Conservation (phyloP, 2,797 vertebrate genomes). For the Thunnus albacares region DNA sequence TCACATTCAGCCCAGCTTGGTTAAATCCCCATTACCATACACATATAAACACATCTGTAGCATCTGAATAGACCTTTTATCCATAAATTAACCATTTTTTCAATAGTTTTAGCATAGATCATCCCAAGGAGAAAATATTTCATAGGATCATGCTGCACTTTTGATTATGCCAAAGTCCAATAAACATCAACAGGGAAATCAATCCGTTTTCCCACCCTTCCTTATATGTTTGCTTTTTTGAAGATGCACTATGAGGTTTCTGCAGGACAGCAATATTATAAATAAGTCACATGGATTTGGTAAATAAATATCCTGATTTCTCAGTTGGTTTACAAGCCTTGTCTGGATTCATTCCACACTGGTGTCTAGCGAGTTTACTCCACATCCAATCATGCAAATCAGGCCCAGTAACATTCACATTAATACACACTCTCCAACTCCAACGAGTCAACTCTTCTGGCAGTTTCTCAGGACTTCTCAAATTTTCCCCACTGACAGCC, state of each 20-base stretch:
- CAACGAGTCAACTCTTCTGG: conserved; percentile 39
- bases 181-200: conserved; percentile 66
- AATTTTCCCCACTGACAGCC: conserved; percentile 6
- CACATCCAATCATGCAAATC: conserved; percentile 57
- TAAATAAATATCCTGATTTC: conserved; percentile 64
- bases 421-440: conserved; percentile 26
- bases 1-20: conserved; percentile 40
- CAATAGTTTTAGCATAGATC: conserved; percentile 22
- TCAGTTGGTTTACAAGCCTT: conserved; percentile 51
- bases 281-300: conserved; percentile 55
- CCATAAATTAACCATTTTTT: conserved; percentile 47
- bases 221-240: conserved; percentile 35
- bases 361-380: conserved; percentile 41
- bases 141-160: conserved; percentile 39
- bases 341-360: conserved; percentile 47
- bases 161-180: conserved; percentile 40
- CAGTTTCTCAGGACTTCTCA: conserved; percentile 41
- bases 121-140: conserved; percentile 28
- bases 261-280: conserved; percentile 49
- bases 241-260: conserved; percentile 38
- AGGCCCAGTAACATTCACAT: conserved; percentile 34
- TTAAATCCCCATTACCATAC: conserved; percentile 69
- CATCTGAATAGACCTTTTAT: conserved; percentile 57
- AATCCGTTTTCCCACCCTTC: conserved; percentile 35
- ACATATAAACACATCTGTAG: conserved; percentile 57